These are phyloP conservation scores for Aspidiotus rigidus DNA, from an alignment of 2,888 invertebrate genomes.

Conservation along the genomic window DNA sequence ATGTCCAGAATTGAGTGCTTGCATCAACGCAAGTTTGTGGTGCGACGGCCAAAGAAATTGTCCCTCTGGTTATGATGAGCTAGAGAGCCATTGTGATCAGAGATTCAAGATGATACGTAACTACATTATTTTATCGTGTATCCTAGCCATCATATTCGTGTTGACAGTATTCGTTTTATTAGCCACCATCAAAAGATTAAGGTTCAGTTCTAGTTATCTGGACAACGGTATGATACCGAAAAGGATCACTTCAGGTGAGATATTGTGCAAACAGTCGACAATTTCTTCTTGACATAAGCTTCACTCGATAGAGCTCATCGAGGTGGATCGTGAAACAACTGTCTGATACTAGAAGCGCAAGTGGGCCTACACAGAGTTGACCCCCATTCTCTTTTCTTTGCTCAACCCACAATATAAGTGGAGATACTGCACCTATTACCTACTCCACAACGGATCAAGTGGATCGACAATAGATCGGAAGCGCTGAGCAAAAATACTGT, in stretches of 20 bases:
- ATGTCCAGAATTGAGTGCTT: constrained; percentile 71
- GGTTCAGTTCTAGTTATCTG: constrained; percentile 3
- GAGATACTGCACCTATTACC: too few species aligned
- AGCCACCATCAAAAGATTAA: constrained; percentile 11
- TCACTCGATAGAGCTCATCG: constrained; percentile 84
- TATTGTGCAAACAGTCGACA: constrained; percentile 54
- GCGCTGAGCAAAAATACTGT: too few species aligned
- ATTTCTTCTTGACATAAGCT: constrained; percentile 77
- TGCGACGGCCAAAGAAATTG: constrained; percentile 71
- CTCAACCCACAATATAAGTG: not conserved
- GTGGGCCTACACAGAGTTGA: constrained; percentile 18
- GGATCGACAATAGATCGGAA: too few species aligned
- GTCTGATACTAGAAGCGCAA: constrained; percentile 51
- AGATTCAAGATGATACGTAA: constrained; percentile 37
- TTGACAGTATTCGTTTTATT: constrained; percentile 36
- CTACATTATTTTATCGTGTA: constrained; percentile 36
- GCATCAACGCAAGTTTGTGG: constrained; percentile 69
- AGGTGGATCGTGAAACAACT: constrained; percentile 86
- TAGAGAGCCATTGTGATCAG: constrained; percentile 58
- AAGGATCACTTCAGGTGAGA: constrained; percentile 64
- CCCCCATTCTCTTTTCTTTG: not conserved
- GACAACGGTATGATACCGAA: constrained; percentile 48
- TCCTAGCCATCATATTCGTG: constrained; percentile 36
- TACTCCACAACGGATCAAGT: too few species aligned
- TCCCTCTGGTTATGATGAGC: constrained; percentile 70